phyloP scores from a whole-genome alignment of 2,797 vertebrate genomes.

The Euthynnus affinis region DNA sequence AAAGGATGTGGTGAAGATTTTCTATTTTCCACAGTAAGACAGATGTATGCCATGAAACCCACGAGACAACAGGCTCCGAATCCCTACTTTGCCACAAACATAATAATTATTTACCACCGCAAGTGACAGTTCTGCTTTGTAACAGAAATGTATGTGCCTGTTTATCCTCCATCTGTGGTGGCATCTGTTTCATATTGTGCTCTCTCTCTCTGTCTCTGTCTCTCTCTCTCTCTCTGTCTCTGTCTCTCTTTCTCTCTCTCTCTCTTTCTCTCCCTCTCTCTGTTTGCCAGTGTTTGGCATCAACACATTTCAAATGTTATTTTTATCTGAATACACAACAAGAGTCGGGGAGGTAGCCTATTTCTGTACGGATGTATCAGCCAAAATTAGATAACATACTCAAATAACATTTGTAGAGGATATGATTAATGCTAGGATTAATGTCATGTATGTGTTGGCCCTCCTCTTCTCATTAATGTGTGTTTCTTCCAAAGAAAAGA shows the following conservation, averaged over 20 bases:
- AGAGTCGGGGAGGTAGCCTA: conserved; percentile 10
- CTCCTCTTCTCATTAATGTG: conserved; percentile 25
- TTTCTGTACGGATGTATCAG: conserved; percentile 22
- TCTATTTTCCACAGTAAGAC: conserved; percentile 36
- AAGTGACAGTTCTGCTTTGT: conserved; percentile 77
- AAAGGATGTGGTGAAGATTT: conserved; percentile 33
- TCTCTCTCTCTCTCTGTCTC: conserved; percentile 43
- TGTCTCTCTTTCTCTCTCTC: too few relatives aligned
- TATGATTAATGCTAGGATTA: neutral
- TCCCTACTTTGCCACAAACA: conserved; percentile 56
- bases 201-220: too few relatives aligned
- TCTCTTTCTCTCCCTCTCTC: conserved; percentile 36
- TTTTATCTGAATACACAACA: conserved; percentile 62
- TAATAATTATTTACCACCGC: conserved; percentile 72
- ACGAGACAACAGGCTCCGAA: conserved; percentile 50
- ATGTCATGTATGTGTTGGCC: neutral
- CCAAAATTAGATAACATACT: conserved; percentile 24
- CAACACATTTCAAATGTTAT: conserved; percentile 68
- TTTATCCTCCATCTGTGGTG: conserved; percentile 83
- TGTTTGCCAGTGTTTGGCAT: conserved; percentile 67
- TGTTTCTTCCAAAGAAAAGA: conserved; percentile 39
- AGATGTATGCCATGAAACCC: conserved; percentile 52
- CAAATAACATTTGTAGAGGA: conserved; percentile 11
- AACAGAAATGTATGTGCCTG: conserved; percentile 76
- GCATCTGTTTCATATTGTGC: conserved; percentile 83